Evolutionary conservation across 2,888 invertebrate species (phyloP).

Genomic region (Pogonocherus hispidulus): DNA sequence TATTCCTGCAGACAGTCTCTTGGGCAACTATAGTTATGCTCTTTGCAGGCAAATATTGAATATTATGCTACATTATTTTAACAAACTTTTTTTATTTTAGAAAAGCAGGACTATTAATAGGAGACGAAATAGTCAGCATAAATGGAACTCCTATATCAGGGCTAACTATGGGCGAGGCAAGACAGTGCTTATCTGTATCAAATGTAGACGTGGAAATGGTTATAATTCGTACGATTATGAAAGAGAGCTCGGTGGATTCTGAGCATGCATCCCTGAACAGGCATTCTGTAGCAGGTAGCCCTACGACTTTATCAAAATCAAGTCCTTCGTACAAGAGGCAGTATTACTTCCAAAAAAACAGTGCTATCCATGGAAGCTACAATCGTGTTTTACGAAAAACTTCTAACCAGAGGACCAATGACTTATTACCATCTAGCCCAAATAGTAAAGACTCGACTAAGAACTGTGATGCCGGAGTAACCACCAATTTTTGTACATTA

Average conservation of each 20-base stretch:
- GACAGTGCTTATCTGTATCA: conserved; percentile 76
- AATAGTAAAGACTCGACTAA: conserved; percentile 33
- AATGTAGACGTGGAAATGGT: conserved; percentile 78
- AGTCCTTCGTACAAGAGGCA: conserved; percentile 65
- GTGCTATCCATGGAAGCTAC: conserved; percentile 73
- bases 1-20: too few species aligned
- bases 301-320: conserved; percentile 44
- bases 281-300: conserved; percentile 41
- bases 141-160: conserved; percentile 87
- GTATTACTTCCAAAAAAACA: conserved; percentile 76
- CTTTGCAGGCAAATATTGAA: too few species aligned
- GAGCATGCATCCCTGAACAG: conserved; percentile 68
- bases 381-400: conserved; percentile 65
- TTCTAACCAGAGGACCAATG: conserved; percentile 59
- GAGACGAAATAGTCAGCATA: conserved; percentile 94
- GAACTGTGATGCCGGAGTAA: conserved; percentile 51
- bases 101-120: conserved; percentile 89
- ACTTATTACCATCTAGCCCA: conserved; percentile 46
- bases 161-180: conserved; percentile 78
- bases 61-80: too few species aligned
- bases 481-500: conserved; percentile 78
- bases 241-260: conserved; percentile 81
- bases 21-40: too few species aligned
- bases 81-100: conserved; percentile 70
- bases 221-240: conserved; percentile 73